Base-by-base conservation (phyloP, 2,113 vertebrate genomes). In the Anas platyrhynchos region DNA sequence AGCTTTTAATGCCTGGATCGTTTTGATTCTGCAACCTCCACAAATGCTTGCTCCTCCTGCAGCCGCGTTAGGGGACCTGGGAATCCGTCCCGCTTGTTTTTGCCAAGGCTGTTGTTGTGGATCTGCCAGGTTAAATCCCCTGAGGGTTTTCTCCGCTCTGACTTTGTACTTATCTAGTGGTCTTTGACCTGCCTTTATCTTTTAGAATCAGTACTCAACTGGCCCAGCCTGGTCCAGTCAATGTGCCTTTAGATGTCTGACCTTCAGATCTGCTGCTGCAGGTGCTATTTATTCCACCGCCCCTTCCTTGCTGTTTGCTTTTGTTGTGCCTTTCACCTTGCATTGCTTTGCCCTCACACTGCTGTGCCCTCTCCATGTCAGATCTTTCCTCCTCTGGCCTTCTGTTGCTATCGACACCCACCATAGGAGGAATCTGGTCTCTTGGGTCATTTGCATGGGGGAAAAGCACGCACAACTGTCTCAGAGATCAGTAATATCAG, bases 201-300 rank as follows among this genome's bases (percentile, higher is more conserved):
- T 94, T 89, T 88, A 91, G 83, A 94, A 94, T 78, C 63, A 78
- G 83, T 75, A 86, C 16, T 92, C 26, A 72, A 20, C 38, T 77
- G 69, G 73, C n/a, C 13, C 36, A 85, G 43, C 32, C 31, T 66
- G 32, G 38, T 77, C 61, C 50, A 76, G 54, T 58, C 69, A 81
- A 46, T 34, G 48, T 8, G 56, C 41, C 29, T 54, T 79, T 5
- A 86, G 36, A 59, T 3, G 48, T 76, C 21, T 85, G 63, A 67
- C 71, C 74, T 96, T 91, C 65, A 73, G 16, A 91, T 75, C 48
- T 80, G 27, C 58, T 74, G 9, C 52, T 94, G 11, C 27, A 59
- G 63, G 9, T 92, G 56, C 48, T 75, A 4, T 63, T 83, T 87
- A 80, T 83, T 86, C 34, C 27, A n/a, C 58, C 1, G 1, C n/a